Conservation (phyloP, 2,113 vertebrate species). For the Prinia subflava region DNA sequence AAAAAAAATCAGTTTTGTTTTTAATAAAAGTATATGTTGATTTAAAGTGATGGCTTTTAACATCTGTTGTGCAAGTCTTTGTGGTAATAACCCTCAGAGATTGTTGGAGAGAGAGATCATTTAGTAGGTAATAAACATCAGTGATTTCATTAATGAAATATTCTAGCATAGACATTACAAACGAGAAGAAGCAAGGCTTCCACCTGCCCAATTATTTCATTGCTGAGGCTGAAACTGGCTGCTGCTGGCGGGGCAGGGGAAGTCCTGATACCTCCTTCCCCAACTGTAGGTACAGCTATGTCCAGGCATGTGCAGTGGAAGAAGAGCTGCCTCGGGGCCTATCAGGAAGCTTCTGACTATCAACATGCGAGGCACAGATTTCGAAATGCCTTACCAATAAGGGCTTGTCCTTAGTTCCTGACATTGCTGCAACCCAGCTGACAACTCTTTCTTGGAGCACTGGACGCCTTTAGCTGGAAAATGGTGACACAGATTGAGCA, state of each 20-base stretch:
- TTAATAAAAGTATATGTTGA: constrained; percentile 66
- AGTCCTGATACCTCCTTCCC: neutral
- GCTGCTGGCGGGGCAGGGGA: neutral
- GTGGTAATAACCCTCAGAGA: constrained; percentile 54
- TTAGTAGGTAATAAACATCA: constrained; percentile 61
- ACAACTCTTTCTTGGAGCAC: constrained; percentile 5
- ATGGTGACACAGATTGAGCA: neutral
- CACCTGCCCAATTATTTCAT: constrained; percentile 19
- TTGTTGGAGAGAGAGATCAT: constrained; percentile 43
- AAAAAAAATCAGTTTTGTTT: constrained; percentile 19
- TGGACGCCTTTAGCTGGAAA: constrained; percentile 3
- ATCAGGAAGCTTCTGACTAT: neutral
- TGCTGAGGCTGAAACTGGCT: neutral
- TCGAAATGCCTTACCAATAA: constrained; percentile 20
- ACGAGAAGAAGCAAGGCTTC: neutral
- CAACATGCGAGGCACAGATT: constrained; percentile 11
- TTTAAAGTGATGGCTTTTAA: constrained; percentile 62
- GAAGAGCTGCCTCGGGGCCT: neutral
- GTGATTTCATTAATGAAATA: constrained; percentile 61
- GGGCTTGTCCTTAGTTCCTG: neutral
- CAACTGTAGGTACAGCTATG: accelerated
- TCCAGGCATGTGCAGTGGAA: neutral
- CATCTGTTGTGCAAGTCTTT: constrained; percentile 64
- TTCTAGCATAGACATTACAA: constrained; percentile 15
- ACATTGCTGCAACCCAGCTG: constrained; percentile 21